Base-by-base conservation (phyloP, 2,888 invertebrate genomes). In the Brenthis ino region DNA sequence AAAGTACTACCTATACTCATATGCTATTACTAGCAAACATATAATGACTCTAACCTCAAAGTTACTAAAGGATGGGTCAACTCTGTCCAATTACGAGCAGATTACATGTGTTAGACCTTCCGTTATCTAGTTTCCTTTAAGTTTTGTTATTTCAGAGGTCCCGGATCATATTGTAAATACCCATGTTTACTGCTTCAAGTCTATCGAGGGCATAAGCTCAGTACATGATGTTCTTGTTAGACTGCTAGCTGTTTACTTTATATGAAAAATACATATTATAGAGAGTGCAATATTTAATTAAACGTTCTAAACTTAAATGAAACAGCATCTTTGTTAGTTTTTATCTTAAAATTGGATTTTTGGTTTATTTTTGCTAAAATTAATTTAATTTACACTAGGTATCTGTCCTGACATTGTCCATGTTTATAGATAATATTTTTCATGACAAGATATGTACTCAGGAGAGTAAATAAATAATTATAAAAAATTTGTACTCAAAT, bases 71-170 rank as follows among this genome's bases (percentile, higher is more conserved):
- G 33, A 53, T 16, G 12, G 50, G 13, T 53, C 63, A 53, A 20
- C 53, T 16, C 63, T 54, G 51, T 63, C 43, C 63, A 63, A 63
- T 63, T 53, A 63, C 63, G 37, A 54, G 50, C 12, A 61, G 51
- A 63, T 63, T 63, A 63, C 63, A 53, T 37, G 37, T 16, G 51
- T 51, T 37, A 53, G 53, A 63, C 37, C 63, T 43, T 20, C 37
- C 20, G 53, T 53, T 63, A 33, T 37, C 51, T 37, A 43, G 63
- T 53, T 63, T 53, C 20, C 37, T 63, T 53, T 53, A 54, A 63
- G 63, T 63, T 63, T 63, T 63, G 53, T 63, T 63, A 53, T 63
- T 63, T 53, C 63, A 43, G 37, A 43, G 53, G 63, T 53, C 63
- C 53, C 16, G 16, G 63, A 54, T 63, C 37, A 63, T 53, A 63